Conservation (phyloP, 2,888 invertebrate genomes). For the Trachelus troglodyta region DNA sequence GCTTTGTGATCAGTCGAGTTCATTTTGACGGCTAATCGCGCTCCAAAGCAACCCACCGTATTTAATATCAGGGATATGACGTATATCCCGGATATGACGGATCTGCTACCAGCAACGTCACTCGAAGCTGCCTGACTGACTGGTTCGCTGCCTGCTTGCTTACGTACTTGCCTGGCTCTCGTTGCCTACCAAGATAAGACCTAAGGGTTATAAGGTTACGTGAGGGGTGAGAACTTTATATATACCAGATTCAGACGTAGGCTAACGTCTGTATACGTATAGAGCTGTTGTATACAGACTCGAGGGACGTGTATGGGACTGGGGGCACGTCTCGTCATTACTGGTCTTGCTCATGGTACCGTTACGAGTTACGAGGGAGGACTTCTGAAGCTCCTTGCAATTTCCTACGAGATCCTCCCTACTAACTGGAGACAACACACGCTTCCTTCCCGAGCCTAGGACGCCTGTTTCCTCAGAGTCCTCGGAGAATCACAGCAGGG, state of each 20-base stretch:
- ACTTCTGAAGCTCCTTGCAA: background rate
- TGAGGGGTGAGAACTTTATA: background rate
- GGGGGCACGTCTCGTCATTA: background rate
- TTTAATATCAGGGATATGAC: background rate
- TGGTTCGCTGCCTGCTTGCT: background rate
- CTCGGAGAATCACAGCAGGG: background rate
- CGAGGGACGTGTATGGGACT: background rate
- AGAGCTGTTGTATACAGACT: background rate
- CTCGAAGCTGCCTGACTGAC: background rate
- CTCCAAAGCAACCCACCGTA: conserved; percentile 27
- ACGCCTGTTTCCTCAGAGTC: background rate
- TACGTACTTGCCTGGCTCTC: background rate
- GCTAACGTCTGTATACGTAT: background rate
- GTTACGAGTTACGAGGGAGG: background rate
- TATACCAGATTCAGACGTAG: background rate
- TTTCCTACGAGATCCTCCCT: background rate
- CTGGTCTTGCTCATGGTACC: background rate
- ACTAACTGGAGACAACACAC: background rate
- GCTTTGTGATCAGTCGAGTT: conserved; percentile 43
- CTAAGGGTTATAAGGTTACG: background rate
- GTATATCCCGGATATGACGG: no score
- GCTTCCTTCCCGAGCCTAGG: background rate
- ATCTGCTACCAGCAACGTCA: background rate
- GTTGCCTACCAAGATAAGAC: background rate
- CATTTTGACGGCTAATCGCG: conserved; percentile 43